Percentiles rank a stretch among this genome's conserved stretches.
phyloP scores from a whole-genome alignment of 2,113 vertebrate genomes.

The Corythaeola cristata region DNA sequence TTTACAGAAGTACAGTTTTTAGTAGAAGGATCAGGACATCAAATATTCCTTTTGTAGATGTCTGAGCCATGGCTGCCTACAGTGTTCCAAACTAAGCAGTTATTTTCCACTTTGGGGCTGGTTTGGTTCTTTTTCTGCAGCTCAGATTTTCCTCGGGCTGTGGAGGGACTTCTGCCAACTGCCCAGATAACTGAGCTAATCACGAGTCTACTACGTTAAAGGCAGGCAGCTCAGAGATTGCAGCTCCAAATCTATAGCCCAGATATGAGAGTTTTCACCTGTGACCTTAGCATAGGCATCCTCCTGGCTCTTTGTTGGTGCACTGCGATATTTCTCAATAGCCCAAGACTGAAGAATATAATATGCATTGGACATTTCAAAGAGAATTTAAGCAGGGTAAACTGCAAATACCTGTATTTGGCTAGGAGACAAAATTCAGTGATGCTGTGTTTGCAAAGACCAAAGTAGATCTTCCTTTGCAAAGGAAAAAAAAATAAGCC shows the following conservation, averaged over 20 bases:
- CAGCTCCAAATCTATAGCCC: neutral
- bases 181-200: neutral
- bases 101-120: neutral
- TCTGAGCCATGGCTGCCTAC: neutral
- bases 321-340: neutral
- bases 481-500: accelerated
- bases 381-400: neutral
- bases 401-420: neutral
- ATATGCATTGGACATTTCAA: neutral
- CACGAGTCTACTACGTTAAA: neutral
- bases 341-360: neutral
- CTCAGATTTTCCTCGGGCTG: neutral
- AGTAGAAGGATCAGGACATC: neutral
- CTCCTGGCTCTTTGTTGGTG: neutral
- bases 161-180: neutral
- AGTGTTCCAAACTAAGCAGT: neutral
- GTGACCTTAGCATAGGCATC: neutral
- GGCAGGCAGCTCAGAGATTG: neutral
- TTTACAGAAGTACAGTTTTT: neutral
- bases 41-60: neutral
- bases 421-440: neutral
- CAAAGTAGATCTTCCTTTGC: neutral
- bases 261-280: neutral
- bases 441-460: neutral
- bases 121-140: neutral